These are phyloP conservation scores for Pipra filicauda DNA, from an alignment of 2,113 vertebrate genomes.

Conservation along the genomic window DNA sequence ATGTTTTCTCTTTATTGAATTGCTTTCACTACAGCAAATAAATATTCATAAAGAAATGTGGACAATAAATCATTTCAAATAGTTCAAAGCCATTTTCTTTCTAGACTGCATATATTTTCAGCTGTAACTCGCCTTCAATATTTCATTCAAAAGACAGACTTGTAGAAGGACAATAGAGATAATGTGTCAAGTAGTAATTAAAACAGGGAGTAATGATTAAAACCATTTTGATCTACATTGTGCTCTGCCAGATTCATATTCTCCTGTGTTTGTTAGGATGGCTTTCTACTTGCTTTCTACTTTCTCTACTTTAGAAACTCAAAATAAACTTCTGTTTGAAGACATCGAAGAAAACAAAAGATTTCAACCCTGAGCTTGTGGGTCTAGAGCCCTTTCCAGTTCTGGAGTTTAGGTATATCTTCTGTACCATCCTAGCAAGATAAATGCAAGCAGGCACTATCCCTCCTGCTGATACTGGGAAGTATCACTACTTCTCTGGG, in stretches of 20 bases:
- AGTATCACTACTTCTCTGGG: background rate
- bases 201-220: slow-evolving; percentile 58
- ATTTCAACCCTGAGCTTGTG: background rate
- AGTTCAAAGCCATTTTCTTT: slow-evolving; percentile 67
- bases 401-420: background rate
- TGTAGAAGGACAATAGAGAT: slow-evolving; percentile 66
- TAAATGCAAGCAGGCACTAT: background rate
- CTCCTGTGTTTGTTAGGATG: slow-evolving; percentile 11
- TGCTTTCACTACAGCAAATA: slow-evolving; percentile 65
- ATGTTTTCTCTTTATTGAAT: slow-evolving; percentile 67
- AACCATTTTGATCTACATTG: slow-evolving; percentile 29
- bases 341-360: background rate
- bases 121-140: slow-evolving; percentile 59
- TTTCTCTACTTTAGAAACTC: background rate
- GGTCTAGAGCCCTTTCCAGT: background rate
- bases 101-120: slow-evolving; percentile 62
- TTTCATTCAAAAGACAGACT: slow-evolving; percentile 64
- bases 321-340: slow-evolving; percentile 28
- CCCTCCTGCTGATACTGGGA: background rate
- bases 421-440: background rate
- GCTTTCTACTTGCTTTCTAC: slow-evolving; percentile 27
- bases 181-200: slow-evolving; percentile 67
- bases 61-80: slow-evolving; percentile 69
- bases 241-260: slow-evolving; percentile 39
- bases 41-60: slow-evolving; percentile 71